Evolutionary conservation across 2,113 vertebrate genomes (phyloP).

Genomic region (Aphelocoma coerulescens): DNA sequence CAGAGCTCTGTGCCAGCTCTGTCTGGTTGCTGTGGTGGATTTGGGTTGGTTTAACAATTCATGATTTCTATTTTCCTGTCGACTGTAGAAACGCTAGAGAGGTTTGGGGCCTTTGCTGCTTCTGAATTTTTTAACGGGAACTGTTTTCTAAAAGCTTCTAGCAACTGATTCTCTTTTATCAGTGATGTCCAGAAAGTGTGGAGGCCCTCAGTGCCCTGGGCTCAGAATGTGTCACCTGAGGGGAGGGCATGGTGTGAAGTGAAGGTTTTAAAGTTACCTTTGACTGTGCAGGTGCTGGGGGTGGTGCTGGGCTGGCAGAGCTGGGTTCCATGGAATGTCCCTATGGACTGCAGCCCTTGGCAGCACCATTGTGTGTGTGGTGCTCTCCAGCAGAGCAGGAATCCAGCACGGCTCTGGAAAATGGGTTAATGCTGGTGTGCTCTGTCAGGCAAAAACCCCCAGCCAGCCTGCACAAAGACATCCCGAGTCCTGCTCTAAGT

Average conservation of each 20-base stretch:
- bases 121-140: background rate
- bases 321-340: background rate
- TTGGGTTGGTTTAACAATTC: background rate
- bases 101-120: background rate
- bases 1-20: background rate
- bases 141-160: background rate
- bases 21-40: background rate
- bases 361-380: background rate
- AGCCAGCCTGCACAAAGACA: background rate
- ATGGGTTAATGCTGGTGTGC: background rate
- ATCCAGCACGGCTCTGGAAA: fast-evolving
- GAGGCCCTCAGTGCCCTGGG: background rate
- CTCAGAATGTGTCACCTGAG: background rate
- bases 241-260: background rate
- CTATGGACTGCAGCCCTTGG: background rate
- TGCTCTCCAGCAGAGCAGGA: background rate
- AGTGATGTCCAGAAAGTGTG: too few relatives aligned
- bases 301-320: background rate
- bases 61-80: background rate
- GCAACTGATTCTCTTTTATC: background rate
- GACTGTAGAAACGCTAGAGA: background rate
- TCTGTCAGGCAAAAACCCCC: background rate
- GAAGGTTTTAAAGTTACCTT: background rate
- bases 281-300: background rate
- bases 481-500: background rate